Evolutionary conservation across 2,113 vertebrate genomes (phyloP), one percentile per base, ranked within the genome.

Genomic region (Chaetodon auriga): DNA sequence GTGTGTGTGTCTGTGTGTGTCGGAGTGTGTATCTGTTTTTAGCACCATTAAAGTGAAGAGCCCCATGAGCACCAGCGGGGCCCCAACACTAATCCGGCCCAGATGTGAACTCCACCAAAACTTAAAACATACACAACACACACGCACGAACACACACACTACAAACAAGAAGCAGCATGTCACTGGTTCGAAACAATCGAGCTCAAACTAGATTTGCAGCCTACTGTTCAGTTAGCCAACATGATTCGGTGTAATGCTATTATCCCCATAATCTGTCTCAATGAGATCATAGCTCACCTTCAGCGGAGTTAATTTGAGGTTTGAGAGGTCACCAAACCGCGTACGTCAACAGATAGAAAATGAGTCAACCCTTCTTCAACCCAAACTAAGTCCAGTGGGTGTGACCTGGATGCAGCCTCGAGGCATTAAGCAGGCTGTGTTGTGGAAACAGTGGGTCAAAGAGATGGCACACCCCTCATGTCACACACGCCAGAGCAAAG

Each of bases 101-200:
- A 94, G 93, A 94, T 94, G 94, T 93, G 89, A 89, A 88, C 78
- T 89, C 68, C 84, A 81, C 79, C 82, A 74, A 81, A 73, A 75
- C 70, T 65, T 55, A 54, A 71, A 84, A 68, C 63, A 75, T 69
- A 89, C 64, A 80, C 82, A 75, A 81, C 68, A 80, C 70, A 84
- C 68, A 60, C 36, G 35, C 66, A 75, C 38, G 38, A 53, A 77
- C 46, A 68, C 68, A 82, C 75, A 66, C 70, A 61, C 53, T 38
- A 51, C 51, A 80, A 78, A 87, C 82, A 90, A 80, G 75, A 82
- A 80, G 51, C 71, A 7, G 76, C 82, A 55, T 45, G 63, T 82
- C 84, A 75, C 57, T 38, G 43, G 41, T 68, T 81, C 74, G 63
- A 78, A 89, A 83, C 63, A 73, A 73, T 80, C 71, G 1, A 62